phyloP scores from a whole-genome alignment of 2,113 vertebrate genomes.

The Dasyurus viverrinus region DNA sequence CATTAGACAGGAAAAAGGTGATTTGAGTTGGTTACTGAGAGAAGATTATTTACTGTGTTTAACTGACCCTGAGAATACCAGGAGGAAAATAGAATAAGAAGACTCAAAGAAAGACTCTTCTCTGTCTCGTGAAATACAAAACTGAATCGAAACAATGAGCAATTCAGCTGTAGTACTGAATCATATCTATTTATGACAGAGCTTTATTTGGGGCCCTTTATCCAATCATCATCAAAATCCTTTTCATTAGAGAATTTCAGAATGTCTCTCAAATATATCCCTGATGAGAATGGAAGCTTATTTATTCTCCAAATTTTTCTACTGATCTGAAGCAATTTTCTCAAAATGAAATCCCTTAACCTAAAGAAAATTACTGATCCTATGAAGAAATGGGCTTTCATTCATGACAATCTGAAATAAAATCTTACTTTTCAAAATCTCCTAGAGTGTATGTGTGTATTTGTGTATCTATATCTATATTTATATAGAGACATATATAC shows the following conservation, averaged over 20 bases:
- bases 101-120: constrained; percentile 62
- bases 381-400: constrained; percentile 14
- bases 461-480: background rate
- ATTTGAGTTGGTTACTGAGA: constrained; percentile 67
- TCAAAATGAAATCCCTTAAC: constrained; percentile 25
- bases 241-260: constrained; percentile 45
- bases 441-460: background rate
- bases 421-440: constrained; percentile 49
- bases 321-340: constrained; percentile 40
- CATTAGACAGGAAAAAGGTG: constrained; percentile 58
- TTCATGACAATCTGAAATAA: constrained; percentile 50
- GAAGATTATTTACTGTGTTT: constrained; percentile 73
- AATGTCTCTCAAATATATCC: constrained; percentile 22
- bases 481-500: background rate
- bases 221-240: background rate
- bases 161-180: constrained; percentile 22
- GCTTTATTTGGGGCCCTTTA: constrained; percentile 18
- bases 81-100: constrained; percentile 39
- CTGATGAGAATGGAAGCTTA: constrained; percentile 44
- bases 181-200: constrained; percentile 30
- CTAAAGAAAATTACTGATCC: constrained; percentile 23
- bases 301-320: constrained; percentile 44
- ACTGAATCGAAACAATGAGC: constrained; percentile 46
- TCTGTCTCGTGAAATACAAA: background rate
- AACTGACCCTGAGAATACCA: constrained; percentile 67